Evolutionary conservation across 37 sponge, comb jelly and placozoan species (phyloP), one percentile per base, ranked within the genome.

Genomic region (Cliona cf. orientalis): DNA sequence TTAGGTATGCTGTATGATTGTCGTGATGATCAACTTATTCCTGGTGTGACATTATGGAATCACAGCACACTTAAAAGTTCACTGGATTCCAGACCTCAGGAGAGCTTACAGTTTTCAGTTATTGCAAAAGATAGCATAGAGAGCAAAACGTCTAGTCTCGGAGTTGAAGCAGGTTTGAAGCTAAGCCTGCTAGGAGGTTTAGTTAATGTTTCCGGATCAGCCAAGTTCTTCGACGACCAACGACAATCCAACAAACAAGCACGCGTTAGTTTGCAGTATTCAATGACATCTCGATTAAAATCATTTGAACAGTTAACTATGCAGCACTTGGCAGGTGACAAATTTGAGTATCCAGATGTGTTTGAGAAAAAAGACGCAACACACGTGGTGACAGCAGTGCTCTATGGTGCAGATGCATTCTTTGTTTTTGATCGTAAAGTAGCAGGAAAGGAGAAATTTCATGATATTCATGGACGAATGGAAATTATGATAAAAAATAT

Each of bases 1-100:
- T 73, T 78, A 12, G 86, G 86, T 3, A 85, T 77, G 86, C 84
- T 83, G 2, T 83, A 83, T 29, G 67, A 83, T 46, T 83, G 86
- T 29, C 73, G 71, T 38, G 78, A 22, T 71, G 86, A 85, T n/a
- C 42, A 58, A 38, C 63, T 85, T 1, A 70, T 85, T 33, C 73
- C 79, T 1, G 79, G 72, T 9, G 42, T 71, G 32, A 85, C 65
- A 1, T 40, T 85, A 2, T 85, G 86, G 86, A 59, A 70, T 58
- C 42, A 44, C 1, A 21, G 33, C 29, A 14, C 5, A 70, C 45
- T 76, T 17, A 76, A 55, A 76, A 5, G 43, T 38, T 78, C 78
- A 5, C 4, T 34, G 21, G 14, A 22, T 25, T 7, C 53, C 14
- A 67, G 35, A 42, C 43, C 42, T 2, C 63, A 78, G 39, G 2